These are phyloP conservation scores for Etia nguti DNA, from an alignment of 2,113 vertebrate species.

Conservation along the genomic window DNA sequence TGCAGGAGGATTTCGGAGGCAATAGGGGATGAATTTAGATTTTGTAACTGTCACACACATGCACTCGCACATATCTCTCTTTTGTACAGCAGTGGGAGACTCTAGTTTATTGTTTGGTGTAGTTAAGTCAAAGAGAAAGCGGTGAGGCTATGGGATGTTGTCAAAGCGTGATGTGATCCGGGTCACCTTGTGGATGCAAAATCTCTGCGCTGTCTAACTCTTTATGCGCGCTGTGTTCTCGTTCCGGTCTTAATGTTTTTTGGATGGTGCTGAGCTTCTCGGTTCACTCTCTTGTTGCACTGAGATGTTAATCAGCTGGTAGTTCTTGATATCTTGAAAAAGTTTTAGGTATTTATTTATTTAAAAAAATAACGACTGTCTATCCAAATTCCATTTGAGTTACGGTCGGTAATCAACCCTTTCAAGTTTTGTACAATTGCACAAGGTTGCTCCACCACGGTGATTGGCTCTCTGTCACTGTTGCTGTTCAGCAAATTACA, in stretches of 20 bases:
- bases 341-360: neutral
- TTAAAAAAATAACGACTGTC: neutral
- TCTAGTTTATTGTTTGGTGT: slow-evolving; percentile 10
- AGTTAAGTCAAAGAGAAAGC: slow-evolving; percentile 56
- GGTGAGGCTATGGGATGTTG: slow-evolving; percentile 35
- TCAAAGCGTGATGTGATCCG: neutral
- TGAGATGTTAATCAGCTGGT: neutral
- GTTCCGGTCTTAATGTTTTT: neutral
- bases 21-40: slow-evolving; percentile 58
- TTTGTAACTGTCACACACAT: slow-evolving; percentile 49
- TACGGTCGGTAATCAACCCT: neutral
- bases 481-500: neutral
- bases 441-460: neutral
- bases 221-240: neutral
- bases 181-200: slow-evolving; percentile 2
- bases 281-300: neutral
- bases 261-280: neutral
- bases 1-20: slow-evolving; percentile 33
- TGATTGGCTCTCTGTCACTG: neutral
- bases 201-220: neutral
- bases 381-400: neutral
- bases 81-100: slow-evolving; percentile 20
- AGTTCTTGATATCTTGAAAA: neutral
- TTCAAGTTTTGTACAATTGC: neutral
- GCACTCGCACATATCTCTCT: slow-evolving; percentile 16